Evolutionary conservation across 2,797 vertebrate genomes (phyloP), one percentile per base, ranked within the genome.

Genomic region (Characodon lateralis): DNA sequence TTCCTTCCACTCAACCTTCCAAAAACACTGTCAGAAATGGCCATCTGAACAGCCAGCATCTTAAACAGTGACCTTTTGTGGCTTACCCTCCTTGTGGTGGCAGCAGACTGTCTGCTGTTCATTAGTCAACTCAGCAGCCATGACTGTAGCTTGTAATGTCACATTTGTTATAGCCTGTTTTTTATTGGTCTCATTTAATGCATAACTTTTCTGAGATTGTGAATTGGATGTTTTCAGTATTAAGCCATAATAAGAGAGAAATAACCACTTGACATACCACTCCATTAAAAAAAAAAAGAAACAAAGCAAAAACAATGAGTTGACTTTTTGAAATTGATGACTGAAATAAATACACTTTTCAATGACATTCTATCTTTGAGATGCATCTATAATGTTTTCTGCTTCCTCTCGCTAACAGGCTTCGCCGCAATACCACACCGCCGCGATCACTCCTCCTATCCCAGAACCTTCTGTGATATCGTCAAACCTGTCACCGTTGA

Each of bases 341-440:
- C 66, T 69, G 66, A 69, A n/a, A 1, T 14, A n/a, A n/a, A 26
- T 12, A 1, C 18, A 24, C 6, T 26, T 26, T 69, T 16, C 13
- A 2, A 4, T 48, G 13, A 1, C 18, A 5, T 18, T 68, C 10
- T 5, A 0, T 14, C 10, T 69, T 12, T 22, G 35, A 41, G 35
- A 22, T 20, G 51, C 51, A 5, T 3, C 16, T 20, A 89, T 85
- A 72, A 86, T 83, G 83, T 86, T 88, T 89, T 82, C 84, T 71
- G n/a, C 88, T 89, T 89, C 88, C 86, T 89, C 77, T 87, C 79
- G 41, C 87, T 86, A 85, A 82, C 90, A 94, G 92, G 92, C 85
- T 87, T 93, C 81, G 78, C 86, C 69, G 78, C 88, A 28, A 81
- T 89, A 2, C 88, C 78, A 12, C 91, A 90, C 77, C 91, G 89